Conservation (phyloP, 2,797 vertebrate species). For the Gallinago nigripennis region DNA sequence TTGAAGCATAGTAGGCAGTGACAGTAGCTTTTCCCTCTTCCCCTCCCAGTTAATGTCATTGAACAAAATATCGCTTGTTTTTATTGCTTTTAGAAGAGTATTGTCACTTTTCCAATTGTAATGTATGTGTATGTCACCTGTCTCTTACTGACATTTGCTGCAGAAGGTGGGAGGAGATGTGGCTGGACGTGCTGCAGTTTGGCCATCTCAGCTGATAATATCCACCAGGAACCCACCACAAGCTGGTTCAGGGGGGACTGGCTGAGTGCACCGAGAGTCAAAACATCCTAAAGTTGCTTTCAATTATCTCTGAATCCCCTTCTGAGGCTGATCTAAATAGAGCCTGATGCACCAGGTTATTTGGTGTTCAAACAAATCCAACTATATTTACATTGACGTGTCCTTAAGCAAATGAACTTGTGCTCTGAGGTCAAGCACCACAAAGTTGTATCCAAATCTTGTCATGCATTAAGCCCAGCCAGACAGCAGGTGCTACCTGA, state of each 20-base stretch:
- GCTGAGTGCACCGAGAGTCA: background rate
- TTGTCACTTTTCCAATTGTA: background rate
- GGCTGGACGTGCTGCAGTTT: background rate
- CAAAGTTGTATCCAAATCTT: background rate
- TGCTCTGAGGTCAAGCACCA: conserved; percentile 29
- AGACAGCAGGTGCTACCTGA: conserved; percentile 30
- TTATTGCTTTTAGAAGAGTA: background rate
- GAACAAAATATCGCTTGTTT: background rate
- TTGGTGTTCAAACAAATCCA: background rate
- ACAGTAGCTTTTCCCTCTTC: rapidly evolving
- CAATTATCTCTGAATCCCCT: background rate
- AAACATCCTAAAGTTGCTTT: background rate
- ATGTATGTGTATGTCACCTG: background rate
- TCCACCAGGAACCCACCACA: rapidly evolving
- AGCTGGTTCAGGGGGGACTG: background rate
- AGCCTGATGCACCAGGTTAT: background rate
- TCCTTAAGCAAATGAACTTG: conserved; percentile 10
- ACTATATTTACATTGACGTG: background rate
- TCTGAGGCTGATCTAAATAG: background rate
- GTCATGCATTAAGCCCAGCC: background rate
- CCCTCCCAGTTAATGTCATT: background rate
- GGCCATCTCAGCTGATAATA: background rate
- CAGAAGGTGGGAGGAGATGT: background rate
- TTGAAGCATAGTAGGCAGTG: background rate
- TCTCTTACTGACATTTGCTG: background rate